Percentiles rank a stretch among this genome's conserved stretches.
phyloP scores from a whole-genome alignment of 2,113 vertebrate species.

The Mastomys natalensis region DNA sequence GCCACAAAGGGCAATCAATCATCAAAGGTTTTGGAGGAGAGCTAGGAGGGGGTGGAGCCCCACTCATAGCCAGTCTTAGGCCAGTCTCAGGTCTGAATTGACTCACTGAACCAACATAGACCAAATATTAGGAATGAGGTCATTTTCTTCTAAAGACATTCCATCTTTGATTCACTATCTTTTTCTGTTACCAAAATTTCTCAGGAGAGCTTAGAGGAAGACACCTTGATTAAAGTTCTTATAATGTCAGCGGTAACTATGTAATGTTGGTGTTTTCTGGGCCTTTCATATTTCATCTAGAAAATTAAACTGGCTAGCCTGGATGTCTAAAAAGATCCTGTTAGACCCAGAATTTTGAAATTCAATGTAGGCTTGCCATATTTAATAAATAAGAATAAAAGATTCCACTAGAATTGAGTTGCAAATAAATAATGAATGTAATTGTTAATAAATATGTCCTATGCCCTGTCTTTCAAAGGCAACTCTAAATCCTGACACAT shows the following conservation, averaged over 20 bases:
- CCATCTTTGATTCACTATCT: conserved; percentile 45
- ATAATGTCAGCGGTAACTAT: not conserved
- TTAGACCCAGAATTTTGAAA: conserved; percentile 34
- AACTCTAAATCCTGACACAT: not conserved
- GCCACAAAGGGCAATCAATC: too few relatives aligned
- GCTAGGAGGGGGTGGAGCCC: not conserved
- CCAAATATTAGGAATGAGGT: conserved; percentile 53
- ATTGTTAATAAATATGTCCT: not conserved
- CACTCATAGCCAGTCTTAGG: not conserved
- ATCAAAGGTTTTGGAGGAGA: not conserved
- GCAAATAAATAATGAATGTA: not conserved
- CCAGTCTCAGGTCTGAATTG: not conserved
- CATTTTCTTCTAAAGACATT: conserved; percentile 2
- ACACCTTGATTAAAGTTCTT: conserved; percentile 32
- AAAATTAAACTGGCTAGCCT: conserved; percentile 41
- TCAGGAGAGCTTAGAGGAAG: conserved; percentile 45
- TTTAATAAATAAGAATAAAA: conserved; percentile 51
- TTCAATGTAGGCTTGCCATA: not conserved
- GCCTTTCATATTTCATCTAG: conserved; percentile 23
- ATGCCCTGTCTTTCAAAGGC: not conserved
- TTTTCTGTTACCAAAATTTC: conserved; percentile 34
- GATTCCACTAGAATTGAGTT: conserved; percentile 17
- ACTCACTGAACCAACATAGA: conserved; percentile 51
- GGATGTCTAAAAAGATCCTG: conserved; percentile 49
- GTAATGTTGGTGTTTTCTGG: conserved; percentile 14